phyloP scores from a whole-genome alignment of 2,888 invertebrate species.

The Netelia virgata region DNA sequence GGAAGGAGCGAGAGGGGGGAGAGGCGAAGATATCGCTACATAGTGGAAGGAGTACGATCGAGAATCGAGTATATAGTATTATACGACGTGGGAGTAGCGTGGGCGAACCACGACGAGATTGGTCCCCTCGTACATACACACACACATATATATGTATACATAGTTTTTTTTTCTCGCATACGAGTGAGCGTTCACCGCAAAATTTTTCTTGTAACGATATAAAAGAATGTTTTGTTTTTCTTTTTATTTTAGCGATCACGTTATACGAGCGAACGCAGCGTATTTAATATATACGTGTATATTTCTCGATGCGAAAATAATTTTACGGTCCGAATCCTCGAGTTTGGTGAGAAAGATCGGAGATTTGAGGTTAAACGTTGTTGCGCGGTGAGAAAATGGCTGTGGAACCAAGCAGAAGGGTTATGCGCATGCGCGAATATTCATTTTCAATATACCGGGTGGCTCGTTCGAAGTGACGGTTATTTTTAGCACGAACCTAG shows the following conservation, averaged over 20 bases:
- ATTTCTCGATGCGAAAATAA: conserved; percentile 16
- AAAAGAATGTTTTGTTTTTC: neutral
- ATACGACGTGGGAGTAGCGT: conserved; percentile 71
- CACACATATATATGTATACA: no score
- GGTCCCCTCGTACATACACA: neutral
- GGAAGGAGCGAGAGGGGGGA: conserved; percentile 13
- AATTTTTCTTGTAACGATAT: conserved; percentile 30
- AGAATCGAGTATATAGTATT: conserved; percentile 61
- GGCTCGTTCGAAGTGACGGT: neutral
- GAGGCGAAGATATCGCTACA: conserved; percentile 44
- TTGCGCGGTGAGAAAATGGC: neutral
- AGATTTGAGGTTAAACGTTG: neutral
- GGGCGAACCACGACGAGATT: conserved; percentile 69
- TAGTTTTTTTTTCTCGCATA: no score
- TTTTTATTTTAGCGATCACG: conserved; percentile 13
- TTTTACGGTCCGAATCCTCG: neutral
- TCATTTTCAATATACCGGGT: neutral
- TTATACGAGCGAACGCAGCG: conserved; percentile 5
- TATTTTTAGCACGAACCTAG: no score
- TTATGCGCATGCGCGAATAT: no score
- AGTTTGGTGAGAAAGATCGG: conserved; percentile 12
- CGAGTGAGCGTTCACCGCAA: conserved; percentile 5
- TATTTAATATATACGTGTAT: neutral
- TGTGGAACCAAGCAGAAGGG: neutral
- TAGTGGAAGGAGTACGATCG: conserved; percentile 62